These are phyloP conservation scores for Sebastes dallii DNA, from an alignment of 2,797 vertebrate species.

Conservation along the genomic window DNA sequence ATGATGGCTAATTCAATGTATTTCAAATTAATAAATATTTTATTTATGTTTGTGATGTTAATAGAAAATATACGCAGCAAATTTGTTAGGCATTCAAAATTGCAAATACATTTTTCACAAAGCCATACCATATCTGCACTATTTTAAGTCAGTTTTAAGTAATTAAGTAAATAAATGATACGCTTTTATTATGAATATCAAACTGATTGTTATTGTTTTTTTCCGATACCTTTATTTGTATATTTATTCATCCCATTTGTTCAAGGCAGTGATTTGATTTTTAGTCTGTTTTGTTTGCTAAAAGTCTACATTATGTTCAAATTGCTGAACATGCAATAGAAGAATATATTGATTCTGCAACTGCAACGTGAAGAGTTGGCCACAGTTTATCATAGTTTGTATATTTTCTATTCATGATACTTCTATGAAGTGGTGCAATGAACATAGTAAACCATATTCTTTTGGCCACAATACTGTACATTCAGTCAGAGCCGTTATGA, in stretches of 20 bases:
- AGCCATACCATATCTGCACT: conserved; percentile 41
- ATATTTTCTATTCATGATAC: conserved; percentile 63
- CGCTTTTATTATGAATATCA: conserved; percentile 13
- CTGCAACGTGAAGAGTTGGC: conserved; percentile 25
- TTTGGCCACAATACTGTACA: conserved; percentile 29
- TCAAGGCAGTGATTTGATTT: conserved; percentile 2
- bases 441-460: conserved; percentile 22
- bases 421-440: conserved; percentile 71
- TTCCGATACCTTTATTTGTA: background rate
- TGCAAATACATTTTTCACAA: conserved; percentile 14
- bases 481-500: conserved; percentile 1
- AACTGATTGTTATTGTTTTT: background rate
- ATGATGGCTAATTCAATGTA: background rate
- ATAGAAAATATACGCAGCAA: background rate
- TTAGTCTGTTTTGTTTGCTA: background rate
- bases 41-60: conserved; percentile 8
- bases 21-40: conserved; percentile 21
- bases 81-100: conserved; percentile 13
- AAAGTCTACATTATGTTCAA: conserved; percentile 13
- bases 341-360: conserved; percentile 45
- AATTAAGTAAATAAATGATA: conserved; percentile 1
- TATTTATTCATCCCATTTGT: background rate
- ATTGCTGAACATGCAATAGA: conserved; percentile 42
- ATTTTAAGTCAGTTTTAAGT: conserved; percentile 22
- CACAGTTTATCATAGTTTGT: conserved; percentile 28